Base-by-base conservation (phyloP, 2,888 invertebrate genomes). In the Ormyrus nitidulus region DNA sequence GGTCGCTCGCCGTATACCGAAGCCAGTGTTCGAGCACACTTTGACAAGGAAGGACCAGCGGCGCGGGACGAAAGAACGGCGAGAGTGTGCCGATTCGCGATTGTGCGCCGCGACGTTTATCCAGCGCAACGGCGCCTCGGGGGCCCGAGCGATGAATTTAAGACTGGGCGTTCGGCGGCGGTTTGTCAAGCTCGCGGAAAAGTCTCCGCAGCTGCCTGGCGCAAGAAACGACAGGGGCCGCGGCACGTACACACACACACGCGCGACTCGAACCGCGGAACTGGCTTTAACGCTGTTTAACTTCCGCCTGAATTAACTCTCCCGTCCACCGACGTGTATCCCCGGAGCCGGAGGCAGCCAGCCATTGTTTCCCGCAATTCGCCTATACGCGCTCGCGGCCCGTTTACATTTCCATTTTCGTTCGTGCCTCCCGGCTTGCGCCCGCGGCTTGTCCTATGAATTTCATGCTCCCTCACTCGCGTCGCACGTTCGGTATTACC, bases 221-320 rank as follows among this genome's bases (percentile, higher is more conserved):
- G 34, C 34, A 34, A 34, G 34, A 8, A 49, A 9, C 59, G 7
- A 0, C 6, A 6, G n/a, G 49, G 58, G 56, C 7, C 44, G n/a
- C 34, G 10, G 13, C 13, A 13, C 13, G 13, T 13, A 13, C 13
- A 13, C 61, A 8, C 34, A 56, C 8, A 46, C n/a, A 58, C 5
- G 6, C 34, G 51, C 61, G n/a, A 11, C 13, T 56, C 48, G n/a
- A 11, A 19, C 65, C 54, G 6, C 34, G 51, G 51, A 34, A 4
- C 34, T 4, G 44, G 9, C 13, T 56, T 46, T 48, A 48, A 5
- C 86, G 85, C 84, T 88, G 89, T 88, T 89, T 88, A 85, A 88
- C 88, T 89, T 89, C 86, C 85, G 85, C 85, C 85, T 86, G 88
- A 89, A 89, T 89, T 88, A 88, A 86, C 87, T 85, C 84, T 86